Conservation (phyloP, 2,888 invertebrate genomes). For the Diachrysia chrysitis region DNA sequence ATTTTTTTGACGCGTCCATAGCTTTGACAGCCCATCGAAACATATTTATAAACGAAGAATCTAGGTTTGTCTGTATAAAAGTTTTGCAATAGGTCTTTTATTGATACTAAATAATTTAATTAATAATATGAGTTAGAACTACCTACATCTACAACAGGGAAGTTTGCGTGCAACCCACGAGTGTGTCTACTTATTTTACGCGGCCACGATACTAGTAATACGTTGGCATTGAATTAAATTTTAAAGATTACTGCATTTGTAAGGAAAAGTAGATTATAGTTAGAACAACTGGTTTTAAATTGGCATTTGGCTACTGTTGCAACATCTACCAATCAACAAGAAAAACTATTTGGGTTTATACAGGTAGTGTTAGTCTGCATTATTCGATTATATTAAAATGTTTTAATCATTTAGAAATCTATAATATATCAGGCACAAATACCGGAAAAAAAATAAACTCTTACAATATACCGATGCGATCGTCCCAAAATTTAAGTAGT, state of each 20-base stretch:
- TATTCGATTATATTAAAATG: neutral
- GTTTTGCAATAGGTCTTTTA: too few relatives aligned
- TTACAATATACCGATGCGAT: too few relatives aligned
- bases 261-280: neutral
- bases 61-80: too few relatives aligned
- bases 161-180: neutral
- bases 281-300: neutral
- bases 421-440: too few relatives aligned
- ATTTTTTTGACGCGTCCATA: too few relatives aligned
- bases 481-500: too few relatives aligned
- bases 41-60: too few relatives aligned
- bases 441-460: too few relatives aligned
- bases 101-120: too few relatives aligned
- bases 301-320: neutral
- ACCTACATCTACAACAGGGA: neutral
- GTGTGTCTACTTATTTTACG: neutral
- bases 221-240: slow-evolving; percentile 5
- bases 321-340: neutral
- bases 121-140: neutral
- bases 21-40: too few relatives aligned
- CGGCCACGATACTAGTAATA: neutral
- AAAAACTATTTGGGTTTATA: neutral
- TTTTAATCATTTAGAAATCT: too few relatives aligned
- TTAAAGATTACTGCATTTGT: neutral
- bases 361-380: too few relatives aligned